phyloP scores from a whole-genome alignment of 2,888 invertebrate species.

The Druceiella hillmani region DNA sequence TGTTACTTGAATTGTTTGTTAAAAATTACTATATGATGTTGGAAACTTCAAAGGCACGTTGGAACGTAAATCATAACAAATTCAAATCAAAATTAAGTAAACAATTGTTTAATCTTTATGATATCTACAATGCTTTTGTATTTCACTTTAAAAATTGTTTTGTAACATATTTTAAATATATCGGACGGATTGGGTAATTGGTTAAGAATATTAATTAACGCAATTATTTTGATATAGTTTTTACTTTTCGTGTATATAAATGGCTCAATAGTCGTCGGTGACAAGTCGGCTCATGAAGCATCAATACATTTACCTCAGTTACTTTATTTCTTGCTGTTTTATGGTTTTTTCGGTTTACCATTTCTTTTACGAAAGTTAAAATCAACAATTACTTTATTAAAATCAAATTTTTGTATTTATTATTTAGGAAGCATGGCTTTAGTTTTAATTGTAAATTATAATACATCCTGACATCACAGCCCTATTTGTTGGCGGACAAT shows the following conservation, averaged over 20 bases:
- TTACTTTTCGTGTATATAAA: slow-evolving; percentile 68
- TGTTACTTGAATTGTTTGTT: too few relatives aligned
- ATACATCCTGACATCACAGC: slow-evolving; percentile 86
- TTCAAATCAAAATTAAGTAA: too few relatives aligned
- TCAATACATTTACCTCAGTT: slow-evolving; percentile 81
- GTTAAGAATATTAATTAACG: slow-evolving; percentile 36
- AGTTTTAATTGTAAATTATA: slow-evolving; percentile 54
- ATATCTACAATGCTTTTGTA: slow-evolving; percentile 31
- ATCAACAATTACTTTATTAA: slow-evolving; percentile 44
- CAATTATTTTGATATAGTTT: slow-evolving; percentile 52
- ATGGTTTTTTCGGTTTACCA: slow-evolving; percentile 61
- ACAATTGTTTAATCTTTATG: slow-evolving; percentile 28
- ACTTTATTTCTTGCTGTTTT: slow-evolving; percentile 76
- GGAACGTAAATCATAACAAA: too few relatives aligned
- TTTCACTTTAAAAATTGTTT: slow-evolving; percentile 34
- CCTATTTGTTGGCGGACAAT: slow-evolving; percentile 93
- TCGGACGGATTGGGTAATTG: slow-evolving; percentile 32
- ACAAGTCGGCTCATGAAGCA: slow-evolving; percentile 79
- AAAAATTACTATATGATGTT: too few relatives aligned
- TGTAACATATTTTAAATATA: slow-evolving; percentile 30
- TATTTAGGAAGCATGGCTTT: slow-evolving; percentile 36
- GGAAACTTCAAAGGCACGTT: too few relatives aligned
- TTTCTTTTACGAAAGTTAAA: slow-evolving; percentile 48
- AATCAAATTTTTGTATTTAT: too few relatives aligned
- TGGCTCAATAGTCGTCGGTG: slow-evolving; percentile 89